These are phyloP conservation scores for Nyctereutes procyonoides DNA, from an alignment of 2,113 vertebrate genomes.

Conservation along the genomic window DNA sequence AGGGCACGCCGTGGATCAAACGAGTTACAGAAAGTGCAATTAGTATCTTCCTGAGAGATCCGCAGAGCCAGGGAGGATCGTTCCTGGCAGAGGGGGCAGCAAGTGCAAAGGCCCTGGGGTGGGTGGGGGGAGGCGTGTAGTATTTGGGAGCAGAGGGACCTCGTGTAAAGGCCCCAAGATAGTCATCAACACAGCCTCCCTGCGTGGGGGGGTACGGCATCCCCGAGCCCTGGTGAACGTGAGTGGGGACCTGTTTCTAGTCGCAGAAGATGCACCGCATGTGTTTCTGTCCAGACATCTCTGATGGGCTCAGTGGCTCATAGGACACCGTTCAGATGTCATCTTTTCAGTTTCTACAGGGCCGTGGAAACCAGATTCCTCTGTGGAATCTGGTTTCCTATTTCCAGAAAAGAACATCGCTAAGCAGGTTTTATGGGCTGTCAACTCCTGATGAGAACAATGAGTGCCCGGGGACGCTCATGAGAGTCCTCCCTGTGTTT, in stretches of 20 bases:
- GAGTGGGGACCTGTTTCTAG: accelerated
- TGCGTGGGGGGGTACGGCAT: accelerated
- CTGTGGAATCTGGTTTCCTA: accelerated
- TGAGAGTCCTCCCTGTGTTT: accelerated
- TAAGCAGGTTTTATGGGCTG: not conserved
- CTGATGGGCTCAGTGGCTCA: accelerated
- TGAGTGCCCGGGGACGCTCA: accelerated
- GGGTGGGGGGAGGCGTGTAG: not conserved
- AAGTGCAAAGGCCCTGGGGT: not conserved
- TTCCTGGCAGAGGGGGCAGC: accelerated
- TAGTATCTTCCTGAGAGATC: not conserved
- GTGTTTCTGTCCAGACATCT: accelerated
- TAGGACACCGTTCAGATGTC: accelerated
- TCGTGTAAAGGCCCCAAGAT: accelerated
- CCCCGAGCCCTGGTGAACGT: accelerated
- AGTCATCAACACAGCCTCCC: not conserved
- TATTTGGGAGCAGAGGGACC: not conserved
- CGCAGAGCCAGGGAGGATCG: not conserved
- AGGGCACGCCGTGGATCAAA: accelerated
- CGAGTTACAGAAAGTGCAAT: accelerated
- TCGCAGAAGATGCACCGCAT: accelerated
- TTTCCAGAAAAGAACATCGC: not conserved
- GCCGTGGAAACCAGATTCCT: accelerated
- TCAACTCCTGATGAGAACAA: accelerated
- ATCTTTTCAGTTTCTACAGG: accelerated